Evolutionary conservation across 2,113 vertebrate species (phyloP).

Genomic region (Lepisosteus oculatus): DNA sequence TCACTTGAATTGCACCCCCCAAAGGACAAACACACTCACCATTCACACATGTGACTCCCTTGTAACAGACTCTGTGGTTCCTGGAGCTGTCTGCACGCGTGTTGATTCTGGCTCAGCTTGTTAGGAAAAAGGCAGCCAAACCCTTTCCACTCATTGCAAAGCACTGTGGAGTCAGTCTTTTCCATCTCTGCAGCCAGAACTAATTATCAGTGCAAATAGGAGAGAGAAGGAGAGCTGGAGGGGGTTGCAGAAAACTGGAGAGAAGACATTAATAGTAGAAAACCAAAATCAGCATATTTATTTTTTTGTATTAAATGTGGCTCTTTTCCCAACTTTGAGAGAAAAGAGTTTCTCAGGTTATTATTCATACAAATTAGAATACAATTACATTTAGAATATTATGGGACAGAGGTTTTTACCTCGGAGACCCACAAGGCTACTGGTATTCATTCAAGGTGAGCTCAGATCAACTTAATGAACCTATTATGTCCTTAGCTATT

Average conservation of each 20-base stretch:
- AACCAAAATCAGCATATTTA: background rate
- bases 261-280: background rate
- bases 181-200: constrained; percentile 11
- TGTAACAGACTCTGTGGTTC: background rate
- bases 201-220: background rate
- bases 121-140: constrained; percentile 1
- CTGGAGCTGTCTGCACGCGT: background rate
- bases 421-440: no score
- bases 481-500: background rate
- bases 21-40: background rate
- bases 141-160: background rate
- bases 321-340: no score
- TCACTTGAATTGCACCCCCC: no score
- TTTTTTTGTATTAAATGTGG: no score
- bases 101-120: constrained; percentile 4
- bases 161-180: background rate
- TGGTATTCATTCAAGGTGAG: no score
- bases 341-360: no score
- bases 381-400: no score
- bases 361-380: no score
- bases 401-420: no score
- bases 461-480: no score
- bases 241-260: background rate
- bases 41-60: no score
- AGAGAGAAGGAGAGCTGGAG: background rate